phyloP scores from a whole-genome alignment of 2,888 invertebrate genomes.

The Cantharis lateralis region DNA sequence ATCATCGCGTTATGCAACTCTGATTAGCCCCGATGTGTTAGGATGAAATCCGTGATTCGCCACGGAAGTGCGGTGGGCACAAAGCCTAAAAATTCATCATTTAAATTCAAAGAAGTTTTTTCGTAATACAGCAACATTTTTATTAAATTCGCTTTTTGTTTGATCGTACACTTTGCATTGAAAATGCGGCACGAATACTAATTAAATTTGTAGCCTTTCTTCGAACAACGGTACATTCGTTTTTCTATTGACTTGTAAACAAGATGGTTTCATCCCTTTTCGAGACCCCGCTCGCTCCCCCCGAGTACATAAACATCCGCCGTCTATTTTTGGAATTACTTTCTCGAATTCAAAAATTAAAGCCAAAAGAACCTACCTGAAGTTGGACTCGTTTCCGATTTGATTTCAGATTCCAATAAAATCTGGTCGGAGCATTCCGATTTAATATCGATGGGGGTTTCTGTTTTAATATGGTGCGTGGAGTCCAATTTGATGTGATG shows the following conservation, averaged over 20 bases:
- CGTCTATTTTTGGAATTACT: not conserved
- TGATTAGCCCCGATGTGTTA: not conserved
- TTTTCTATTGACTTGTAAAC: not conserved
- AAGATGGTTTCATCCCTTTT: not conserved
- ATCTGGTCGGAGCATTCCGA: conserved; percentile 42
- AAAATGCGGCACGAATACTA: conserved; percentile 16
- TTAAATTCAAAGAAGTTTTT: not conserved
- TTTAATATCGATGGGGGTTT: conserved; percentile 40
- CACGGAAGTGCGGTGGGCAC: not conserved
- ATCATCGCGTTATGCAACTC: not conserved
- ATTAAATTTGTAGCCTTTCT: conserved; percentile 19
- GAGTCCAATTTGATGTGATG: conserved; percentile 53
- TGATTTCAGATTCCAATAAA: not conserved
- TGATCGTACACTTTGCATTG: conserved; percentile 11
- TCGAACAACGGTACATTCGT: conserved; percentile 18
- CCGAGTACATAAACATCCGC: not conserved
- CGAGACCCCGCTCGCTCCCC: not conserved
- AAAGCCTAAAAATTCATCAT: not conserved
- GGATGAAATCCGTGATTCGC: not conserved
- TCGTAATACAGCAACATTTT: not conserved
- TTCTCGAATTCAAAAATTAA: not conserved
- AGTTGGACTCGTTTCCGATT: conserved; percentile 39
- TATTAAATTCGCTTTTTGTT: not conserved
- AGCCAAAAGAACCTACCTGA: conserved; percentile 48
- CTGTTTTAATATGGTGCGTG: conserved; percentile 25